These are phyloP conservation scores for Yponomeuta cagnagella DNA, from an alignment of 2,888 invertebrate genomes.

Conservation along the genomic window DNA sequence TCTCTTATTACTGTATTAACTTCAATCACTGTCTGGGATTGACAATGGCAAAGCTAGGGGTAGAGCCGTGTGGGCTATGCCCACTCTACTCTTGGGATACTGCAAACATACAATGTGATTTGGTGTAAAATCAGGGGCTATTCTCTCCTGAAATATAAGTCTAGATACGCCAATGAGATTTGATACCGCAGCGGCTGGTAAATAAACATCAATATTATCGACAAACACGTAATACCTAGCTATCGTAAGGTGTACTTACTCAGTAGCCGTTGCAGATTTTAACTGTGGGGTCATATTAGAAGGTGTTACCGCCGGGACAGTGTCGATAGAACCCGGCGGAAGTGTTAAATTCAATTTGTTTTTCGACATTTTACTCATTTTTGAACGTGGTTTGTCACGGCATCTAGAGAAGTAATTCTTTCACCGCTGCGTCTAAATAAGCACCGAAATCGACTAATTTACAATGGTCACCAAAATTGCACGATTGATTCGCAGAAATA, in stretches of 20 bases:
- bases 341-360: constrained; percentile 93
- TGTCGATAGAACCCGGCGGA: constrained; percentile 91
- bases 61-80: too few relatives aligned
- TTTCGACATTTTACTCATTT: constrained; percentile 87
- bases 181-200: background rate
- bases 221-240: background rate
- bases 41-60: too few relatives aligned
- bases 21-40: too few relatives aligned
- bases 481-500: background rate
- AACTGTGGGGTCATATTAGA: constrained; percentile 75
- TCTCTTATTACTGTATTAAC: too few relatives aligned
- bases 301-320: constrained; percentile 77
- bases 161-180: background rate
- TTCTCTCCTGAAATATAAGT: background rate
- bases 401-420: constrained; percentile 26
- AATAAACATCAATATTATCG: background rate
- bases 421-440: background rate
- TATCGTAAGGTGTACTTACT: constrained; percentile 53
- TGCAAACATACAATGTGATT: too few relatives aligned
- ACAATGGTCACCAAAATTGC: background rate
- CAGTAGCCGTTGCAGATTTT: constrained; percentile 74
- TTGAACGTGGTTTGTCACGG: constrained; percentile 35
- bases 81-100: too few relatives aligned
- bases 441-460: background rate
- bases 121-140: too few relatives aligned